Evolutionary conservation across 92 coral and sea anemone genomes (phyloP).

Genomic region (Epizoanthus ramosus): DNA sequence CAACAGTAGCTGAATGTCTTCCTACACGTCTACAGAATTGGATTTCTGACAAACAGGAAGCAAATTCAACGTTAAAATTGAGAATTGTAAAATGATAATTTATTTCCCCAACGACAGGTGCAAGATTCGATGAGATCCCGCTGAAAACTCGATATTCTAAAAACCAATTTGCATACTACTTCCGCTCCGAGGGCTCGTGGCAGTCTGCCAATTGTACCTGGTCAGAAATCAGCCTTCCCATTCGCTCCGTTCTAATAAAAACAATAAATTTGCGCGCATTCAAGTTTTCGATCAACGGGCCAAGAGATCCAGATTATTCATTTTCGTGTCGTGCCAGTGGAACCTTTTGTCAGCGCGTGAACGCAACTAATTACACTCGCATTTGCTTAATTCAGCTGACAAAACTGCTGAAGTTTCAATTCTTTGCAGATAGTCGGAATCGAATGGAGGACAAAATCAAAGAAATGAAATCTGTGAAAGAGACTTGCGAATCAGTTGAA

Average conservation of each 20-base stretch:
- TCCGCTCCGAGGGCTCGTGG: background rate
- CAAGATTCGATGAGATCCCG: too few relatives aligned
- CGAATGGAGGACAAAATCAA: conserved; percentile 3
- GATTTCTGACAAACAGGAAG: too few relatives aligned
- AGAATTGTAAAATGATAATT: too few relatives aligned
- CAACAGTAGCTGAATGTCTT: too few relatives aligned
- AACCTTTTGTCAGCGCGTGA: background rate
- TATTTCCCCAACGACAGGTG: too few relatives aligned
- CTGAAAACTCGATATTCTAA: too few relatives aligned
- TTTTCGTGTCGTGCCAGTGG: background rate
- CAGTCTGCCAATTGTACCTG: background rate
- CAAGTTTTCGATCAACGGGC: background rate
- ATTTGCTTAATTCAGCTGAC: background rate
- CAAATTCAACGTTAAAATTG: too few relatives aligned
- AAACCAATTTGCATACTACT: conserved; percentile 7
- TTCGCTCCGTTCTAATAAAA: background rate
- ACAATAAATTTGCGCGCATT: background rate
- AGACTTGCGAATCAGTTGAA: background rate
- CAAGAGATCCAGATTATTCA: background rate
- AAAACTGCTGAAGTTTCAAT: background rate
- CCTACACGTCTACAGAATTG: too few relatives aligned
- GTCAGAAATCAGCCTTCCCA: background rate
- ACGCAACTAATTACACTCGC: background rate
- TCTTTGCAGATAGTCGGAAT: background rate
- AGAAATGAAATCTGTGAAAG: background rate